Evolutionary conservation across 2,113 vertebrate genomes (phyloP).

Genomic region (Alexandromys fortis): DNA sequence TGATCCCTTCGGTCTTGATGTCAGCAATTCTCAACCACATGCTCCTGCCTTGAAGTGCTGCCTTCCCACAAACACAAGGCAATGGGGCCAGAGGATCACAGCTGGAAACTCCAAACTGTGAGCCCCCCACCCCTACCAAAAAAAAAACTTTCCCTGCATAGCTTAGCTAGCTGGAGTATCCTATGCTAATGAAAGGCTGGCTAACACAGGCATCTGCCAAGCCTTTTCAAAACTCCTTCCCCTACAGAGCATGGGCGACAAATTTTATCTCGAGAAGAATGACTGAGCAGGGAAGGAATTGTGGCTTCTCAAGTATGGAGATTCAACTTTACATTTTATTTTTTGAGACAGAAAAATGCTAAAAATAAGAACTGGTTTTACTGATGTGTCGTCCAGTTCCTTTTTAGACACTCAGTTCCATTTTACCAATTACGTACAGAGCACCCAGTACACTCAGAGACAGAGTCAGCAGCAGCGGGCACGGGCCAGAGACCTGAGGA

Average conservation of each 20-base stretch:
- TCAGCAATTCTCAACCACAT: background rate
- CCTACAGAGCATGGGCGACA: background rate
- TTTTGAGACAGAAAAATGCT: background rate
- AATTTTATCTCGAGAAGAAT: constrained; percentile 37
- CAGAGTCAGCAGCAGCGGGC: too few species aligned
- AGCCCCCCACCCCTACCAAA: background rate
- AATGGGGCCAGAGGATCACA: background rate
- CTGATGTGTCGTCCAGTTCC: constrained; percentile 17
- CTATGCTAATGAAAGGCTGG: background rate
- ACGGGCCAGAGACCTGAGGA: background rate
- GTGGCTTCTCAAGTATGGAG: background rate
- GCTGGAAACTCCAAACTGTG: background rate
- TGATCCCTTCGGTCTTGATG: background rate
- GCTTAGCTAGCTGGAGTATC: background rate
- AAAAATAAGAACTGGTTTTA: constrained; percentile 22
- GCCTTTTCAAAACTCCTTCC: background rate
- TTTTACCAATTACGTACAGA: background rate
- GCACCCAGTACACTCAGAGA: background rate
- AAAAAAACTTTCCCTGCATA: background rate
- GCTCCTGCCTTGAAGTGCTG: background rate
- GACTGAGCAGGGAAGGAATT: background rate
- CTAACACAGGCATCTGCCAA: background rate
- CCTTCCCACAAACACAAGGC: background rate
- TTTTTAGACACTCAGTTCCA: background rate
- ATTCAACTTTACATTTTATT: background rate